phyloP scores from a whole-genome alignment of 2,888 invertebrate species.

The Diarsia mendica region DNA sequence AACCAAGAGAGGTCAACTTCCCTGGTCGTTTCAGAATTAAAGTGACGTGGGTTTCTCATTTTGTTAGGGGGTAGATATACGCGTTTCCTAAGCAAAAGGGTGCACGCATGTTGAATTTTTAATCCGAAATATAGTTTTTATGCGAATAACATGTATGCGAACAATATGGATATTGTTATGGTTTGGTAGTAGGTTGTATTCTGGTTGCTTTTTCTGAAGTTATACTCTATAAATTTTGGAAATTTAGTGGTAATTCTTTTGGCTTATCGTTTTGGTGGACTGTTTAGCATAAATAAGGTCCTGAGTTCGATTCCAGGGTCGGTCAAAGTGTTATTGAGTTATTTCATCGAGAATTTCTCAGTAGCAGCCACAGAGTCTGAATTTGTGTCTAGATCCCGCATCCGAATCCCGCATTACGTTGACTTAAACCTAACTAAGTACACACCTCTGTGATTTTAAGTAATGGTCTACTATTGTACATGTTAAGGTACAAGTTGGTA shows the following conservation, averaged over 20 bases:
- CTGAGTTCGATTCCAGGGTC: no score
- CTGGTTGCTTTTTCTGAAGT: background rate
- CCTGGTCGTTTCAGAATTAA: constrained; percentile 62
- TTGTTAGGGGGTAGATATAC: constrained; percentile 62
- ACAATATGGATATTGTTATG: constrained; percentile 18
- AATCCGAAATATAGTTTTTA: constrained; percentile 56
- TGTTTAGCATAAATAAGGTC: no score
- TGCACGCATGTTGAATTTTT: constrained; percentile 65
- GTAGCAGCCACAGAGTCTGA: no score
- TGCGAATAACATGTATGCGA: constrained; percentile 44
- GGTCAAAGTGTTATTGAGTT: no score
- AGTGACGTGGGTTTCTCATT: constrained; percentile 72
- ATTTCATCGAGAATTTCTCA: no score
- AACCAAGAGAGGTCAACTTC: constrained; percentile 40
- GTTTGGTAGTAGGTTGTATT: background rate
- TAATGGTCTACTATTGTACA: no score
- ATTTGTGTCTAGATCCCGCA: no score
- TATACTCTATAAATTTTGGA: background rate
- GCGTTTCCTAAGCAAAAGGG: constrained; percentile 55
- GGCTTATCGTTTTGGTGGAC: no score
- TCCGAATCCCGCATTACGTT: no score
- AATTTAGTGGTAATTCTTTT: background rate
- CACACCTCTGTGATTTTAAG: no score
- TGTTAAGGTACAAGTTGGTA: no score
- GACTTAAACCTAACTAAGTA: no score